phyloP scores from a whole-genome alignment of 2,113 vertebrate genomes.

The Baryphthengus martii region DNA sequence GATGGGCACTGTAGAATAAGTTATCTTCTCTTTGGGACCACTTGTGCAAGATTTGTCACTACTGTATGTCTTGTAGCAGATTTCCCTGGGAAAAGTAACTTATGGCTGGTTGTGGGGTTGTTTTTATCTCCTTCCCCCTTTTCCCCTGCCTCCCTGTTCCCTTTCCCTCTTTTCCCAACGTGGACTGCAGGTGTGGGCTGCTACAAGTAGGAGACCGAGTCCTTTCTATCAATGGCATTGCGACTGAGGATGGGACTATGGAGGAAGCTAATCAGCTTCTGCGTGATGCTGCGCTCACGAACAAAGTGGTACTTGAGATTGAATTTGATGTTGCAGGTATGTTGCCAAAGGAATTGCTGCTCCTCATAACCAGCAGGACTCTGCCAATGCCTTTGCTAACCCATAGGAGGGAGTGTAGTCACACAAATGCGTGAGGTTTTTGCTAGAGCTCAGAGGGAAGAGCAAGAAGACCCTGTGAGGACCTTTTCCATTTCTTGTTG shows the following conservation, averaged over 20 bases:
- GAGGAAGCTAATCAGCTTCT: slow-evolving; percentile 97
- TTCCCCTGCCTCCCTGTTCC: not conserved
- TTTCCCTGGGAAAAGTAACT: not conserved
- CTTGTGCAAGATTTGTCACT: not conserved
- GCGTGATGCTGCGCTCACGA: slow-evolving; percentile 88
- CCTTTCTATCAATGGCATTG: slow-evolving; percentile 90
- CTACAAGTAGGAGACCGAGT: slow-evolving; percentile 93
- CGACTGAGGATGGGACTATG: slow-evolving; percentile 92
- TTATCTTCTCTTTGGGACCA: not conserved
- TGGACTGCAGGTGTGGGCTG: slow-evolving; percentile 84
- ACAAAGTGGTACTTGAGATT: slow-evolving; percentile 87
- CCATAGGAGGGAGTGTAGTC: rapidly evolving
- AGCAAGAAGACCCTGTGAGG: not conserved
- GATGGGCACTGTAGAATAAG: rapidly evolving
- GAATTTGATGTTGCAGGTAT: slow-evolving; percentile 96
- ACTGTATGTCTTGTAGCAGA: not conserved
- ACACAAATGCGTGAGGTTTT: not conserved
- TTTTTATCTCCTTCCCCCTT: not conserved
- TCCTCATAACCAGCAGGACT: not conserved
- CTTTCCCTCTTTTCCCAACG: not conserved
- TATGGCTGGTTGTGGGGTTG: not conserved
- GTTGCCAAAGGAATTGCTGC: not conserved
- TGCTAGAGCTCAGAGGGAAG: not conserved
- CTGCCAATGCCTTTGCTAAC: not conserved
- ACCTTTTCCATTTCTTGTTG: not conserved